A percentile compares a stretch with the other conserved stretches of the same genome.
Evolutionary conservation across 2,113 vertebrate species (phyloP).

Genomic region (Cyphomyrus discorhynchus): DNA sequence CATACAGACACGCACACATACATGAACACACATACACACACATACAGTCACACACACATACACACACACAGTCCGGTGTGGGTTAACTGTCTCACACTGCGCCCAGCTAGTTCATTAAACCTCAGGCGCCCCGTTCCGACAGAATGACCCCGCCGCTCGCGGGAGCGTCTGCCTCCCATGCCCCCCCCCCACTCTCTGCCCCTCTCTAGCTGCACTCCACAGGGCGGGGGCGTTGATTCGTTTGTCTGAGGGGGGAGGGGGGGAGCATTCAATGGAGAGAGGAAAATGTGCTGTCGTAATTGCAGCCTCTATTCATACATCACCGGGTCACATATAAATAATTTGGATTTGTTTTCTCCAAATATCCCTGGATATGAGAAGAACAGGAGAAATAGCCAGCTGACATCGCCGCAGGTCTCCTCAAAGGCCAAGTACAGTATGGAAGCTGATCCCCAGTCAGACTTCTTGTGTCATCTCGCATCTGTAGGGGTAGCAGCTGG

Average conservation of each 20-base stretch:
- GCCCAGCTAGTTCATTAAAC: conserved; percentile 31
- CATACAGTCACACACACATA: background rate
- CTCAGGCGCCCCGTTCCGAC: conserved; percentile 9
- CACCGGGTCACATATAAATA: conserved; percentile 56
- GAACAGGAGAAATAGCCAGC: conserved; percentile 27
- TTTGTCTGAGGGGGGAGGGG: conserved; percentile 34
- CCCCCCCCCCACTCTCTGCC: conserved; percentile 22
- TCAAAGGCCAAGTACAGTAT: background rate
- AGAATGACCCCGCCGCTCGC: conserved; percentile 10
- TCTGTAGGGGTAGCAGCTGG: background rate
- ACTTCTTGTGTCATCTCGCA: background rate
- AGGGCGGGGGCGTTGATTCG: conserved; percentile 41
- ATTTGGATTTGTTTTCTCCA: conserved; percentile 57
- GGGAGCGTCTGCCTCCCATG: conserved; percentile 24
- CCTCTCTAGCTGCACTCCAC: conserved; percentile 32
- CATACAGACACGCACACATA: background rate
- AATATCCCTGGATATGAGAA: conserved; percentile 38
- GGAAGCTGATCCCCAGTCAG: background rate
- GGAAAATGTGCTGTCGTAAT: conserved; percentile 35
- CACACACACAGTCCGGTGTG: conserved; percentile 10
- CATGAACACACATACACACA: background rate
- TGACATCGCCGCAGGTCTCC: background rate
- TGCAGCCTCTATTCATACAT: conserved; percentile 49
- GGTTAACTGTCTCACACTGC: conserved; percentile 30
- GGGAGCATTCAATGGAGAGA: conserved; percentile 32